These are phyloP conservation scores for Dasysyrphus albostriatus DNA, from an alignment of 2,888 invertebrate genomes.

Conservation along the genomic window DNA sequence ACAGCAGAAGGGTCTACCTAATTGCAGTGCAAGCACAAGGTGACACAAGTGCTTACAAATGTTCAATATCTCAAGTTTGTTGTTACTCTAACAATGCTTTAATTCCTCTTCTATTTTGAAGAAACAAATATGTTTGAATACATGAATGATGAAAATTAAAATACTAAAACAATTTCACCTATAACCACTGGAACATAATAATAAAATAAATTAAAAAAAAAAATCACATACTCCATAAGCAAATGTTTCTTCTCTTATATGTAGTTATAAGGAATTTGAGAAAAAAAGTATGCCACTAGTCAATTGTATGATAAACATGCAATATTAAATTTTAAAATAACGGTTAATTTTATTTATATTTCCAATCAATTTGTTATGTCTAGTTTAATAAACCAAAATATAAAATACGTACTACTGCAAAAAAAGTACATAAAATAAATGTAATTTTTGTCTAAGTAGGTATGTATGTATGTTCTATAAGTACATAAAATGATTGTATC, in stretches of 20 bases:
- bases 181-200: not conserved
- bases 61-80: constrained; percentile 21
- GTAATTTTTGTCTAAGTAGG: not conserved
- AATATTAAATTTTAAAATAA: constrained; percentile 16
- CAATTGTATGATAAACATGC: constrained; percentile 59
- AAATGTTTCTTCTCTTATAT: not conserved
- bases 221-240: not conserved
- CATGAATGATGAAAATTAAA: not conserved
- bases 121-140: not conserved
- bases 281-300: constrained; percentile 53
- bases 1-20: constrained; percentile 80
- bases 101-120: constrained; percentile 46
- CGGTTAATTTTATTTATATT: not conserved
- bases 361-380: not conserved
- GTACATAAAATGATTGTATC: not conserved
- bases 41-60: constrained; percentile 80
- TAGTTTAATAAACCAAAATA: not conserved
- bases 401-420: not conserved
- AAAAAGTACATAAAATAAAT: not conserved
- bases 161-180: not conserved
- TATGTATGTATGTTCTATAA: not conserved
- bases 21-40: constrained; percentile 81
- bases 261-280: constrained; percentile 3
- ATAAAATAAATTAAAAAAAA: not conserved
- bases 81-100: constrained; percentile 28